These are phyloP conservation scores for Microctenopoma stevenorrisi DNA, from an alignment of 2,797 vertebrate genomes.

Conservation along the genomic window DNA sequence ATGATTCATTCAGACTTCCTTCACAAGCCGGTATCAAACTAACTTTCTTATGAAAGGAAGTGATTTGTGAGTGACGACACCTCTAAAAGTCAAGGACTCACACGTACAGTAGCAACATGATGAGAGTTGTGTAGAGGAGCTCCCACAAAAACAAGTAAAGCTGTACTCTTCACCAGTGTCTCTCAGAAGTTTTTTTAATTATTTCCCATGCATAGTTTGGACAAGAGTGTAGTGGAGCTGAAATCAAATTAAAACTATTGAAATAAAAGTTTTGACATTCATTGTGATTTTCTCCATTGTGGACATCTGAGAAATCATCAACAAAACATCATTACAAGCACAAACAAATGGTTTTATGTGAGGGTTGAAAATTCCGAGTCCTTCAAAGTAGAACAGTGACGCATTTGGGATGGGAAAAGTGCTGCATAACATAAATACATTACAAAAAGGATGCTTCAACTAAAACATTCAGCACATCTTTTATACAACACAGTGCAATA, in stretches of 20 bases:
- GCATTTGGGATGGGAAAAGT: slow-evolving; percentile 78
- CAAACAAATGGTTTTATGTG: slow-evolving; percentile 42
- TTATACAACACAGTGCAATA: slow-evolving; percentile 84
- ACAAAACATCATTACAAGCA: slow-evolving; percentile 68
- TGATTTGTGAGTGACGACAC: slow-evolving; percentile 13
- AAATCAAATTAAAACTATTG: slow-evolving; percentile 57
- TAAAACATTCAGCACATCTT: slow-evolving; percentile 84
- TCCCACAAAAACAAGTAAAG: slow-evolving; percentile 22
- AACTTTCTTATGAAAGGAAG: slow-evolving; percentile 38
- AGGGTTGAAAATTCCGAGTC: slow-evolving; percentile 70
- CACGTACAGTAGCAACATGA: slow-evolving; percentile 4
- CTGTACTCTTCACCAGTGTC: slow-evolving; percentile 71
- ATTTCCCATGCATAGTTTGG: slow-evolving; percentile 91
- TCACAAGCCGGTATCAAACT: background rate
- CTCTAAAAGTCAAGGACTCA: slow-evolving; percentile 39
- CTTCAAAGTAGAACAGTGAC: slow-evolving; percentile 69
- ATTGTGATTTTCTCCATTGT: slow-evolving; percentile 74
- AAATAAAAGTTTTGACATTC: slow-evolving; percentile 80
- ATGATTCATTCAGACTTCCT: slow-evolving; percentile 57
- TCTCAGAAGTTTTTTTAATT: slow-evolving; percentile 84
- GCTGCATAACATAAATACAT: slow-evolving; percentile 87
- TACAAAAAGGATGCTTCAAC: slow-evolving; percentile 77
- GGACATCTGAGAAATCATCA: slow-evolving; percentile 73
- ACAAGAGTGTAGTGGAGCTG: slow-evolving; percentile 87
- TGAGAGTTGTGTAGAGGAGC: background rate